Conservation (phyloP, 2,888 invertebrate genomes). For the Phyllotreta striolata region DNA sequence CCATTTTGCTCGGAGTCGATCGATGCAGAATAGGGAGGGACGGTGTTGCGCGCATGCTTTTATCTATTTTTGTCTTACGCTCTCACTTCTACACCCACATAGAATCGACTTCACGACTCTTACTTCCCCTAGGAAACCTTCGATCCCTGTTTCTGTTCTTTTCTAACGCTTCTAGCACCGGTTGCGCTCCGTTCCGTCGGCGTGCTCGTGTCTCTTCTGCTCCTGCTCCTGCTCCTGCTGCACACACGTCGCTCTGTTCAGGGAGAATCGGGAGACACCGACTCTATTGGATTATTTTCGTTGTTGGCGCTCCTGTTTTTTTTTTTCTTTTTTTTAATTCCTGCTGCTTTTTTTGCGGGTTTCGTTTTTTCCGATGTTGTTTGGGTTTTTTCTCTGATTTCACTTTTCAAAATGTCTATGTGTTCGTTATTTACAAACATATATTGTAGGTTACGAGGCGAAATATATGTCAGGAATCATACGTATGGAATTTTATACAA, state of each 20-base stretch:
- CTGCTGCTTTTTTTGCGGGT: constrained; percentile 27
- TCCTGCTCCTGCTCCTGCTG: constrained; percentile 25
- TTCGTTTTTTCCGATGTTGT: constrained; percentile 30
- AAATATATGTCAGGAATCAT: background rate
- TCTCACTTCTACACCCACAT: constrained; percentile 57
- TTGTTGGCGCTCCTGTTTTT: constrained; percentile 23
- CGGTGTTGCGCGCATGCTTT: constrained; percentile 61
- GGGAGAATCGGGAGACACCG: constrained; percentile 22
- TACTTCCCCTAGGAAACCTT: constrained; percentile 46
- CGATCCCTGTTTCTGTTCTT: constrained; percentile 38
- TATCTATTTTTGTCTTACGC: constrained; percentile 63
- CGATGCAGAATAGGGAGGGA: constrained; percentile 61
- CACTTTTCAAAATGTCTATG: constrained; percentile 30
- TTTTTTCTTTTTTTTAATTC: constrained; percentile 21
- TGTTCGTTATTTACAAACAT: constrained; percentile 7
- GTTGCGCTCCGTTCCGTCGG: constrained; percentile 32
- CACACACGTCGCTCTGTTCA: background rate
- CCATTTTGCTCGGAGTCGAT: constrained; percentile 62
- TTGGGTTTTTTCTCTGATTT: constrained; percentile 35
- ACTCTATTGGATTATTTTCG: constrained; percentile 31
- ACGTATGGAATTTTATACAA: no score
- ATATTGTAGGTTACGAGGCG: constrained; percentile 26
- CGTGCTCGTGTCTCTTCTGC: constrained; percentile 37
- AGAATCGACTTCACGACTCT: constrained; percentile 52
- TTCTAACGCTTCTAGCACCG: constrained; percentile 36